Base-by-base conservation (phyloP, 2,888 invertebrate species). In the Mythimna vitellina region DNA sequence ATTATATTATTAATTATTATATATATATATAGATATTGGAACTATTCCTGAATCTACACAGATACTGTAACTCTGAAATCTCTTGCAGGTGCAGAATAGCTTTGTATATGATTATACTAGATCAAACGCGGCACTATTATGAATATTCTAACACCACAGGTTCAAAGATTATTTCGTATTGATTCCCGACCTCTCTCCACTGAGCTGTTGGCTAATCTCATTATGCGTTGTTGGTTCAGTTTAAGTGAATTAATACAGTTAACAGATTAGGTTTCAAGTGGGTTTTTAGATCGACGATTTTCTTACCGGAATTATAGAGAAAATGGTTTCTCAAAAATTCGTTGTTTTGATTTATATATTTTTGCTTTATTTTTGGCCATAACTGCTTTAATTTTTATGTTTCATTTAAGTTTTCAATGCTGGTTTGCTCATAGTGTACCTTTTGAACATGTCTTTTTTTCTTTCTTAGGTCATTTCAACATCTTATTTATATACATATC, bases 121-220 rank as follows among this genome's bases (percentile, higher is more conserved):
- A 70, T 78, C 68, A 70, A 68, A 67, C 70, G 60, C 46, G 46
- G 58, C 64, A 54, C 76, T 3, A 25, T 57, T 72, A 70, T 80
- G 80, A 80, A 80, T 80, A 82, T 82, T 80, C 82, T 65, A 78
- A 54, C 77, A 42, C 46, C 42, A 22, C 38, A 42, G 58, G 54
- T 65, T 70, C 56, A 14, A 42, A 49, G 63, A 79, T 71, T 81
- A 81, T 78, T 78, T 53, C 29, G 35, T 66, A 81, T 82, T 61
- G 82, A 82, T 81, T 63, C 57, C 60, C n/a, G 65, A 69, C 66
- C 77, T 74, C 57, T 20, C 56, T 68, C 57, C 65, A 42, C 64
- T 64, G 46, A 54, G 68, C 53, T 64, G 25, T 75, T 29, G 10
- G 46, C 7, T 81, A 73, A 69, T 70, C 76, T 68, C 51, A 66